A percentile compares a stretch with the other conserved stretches of the same genome.
These are phyloP conservation scores for Delia radicum DNA, from an alignment of 1,140 invertebrate species.

Conservation along the genomic window DNA sequence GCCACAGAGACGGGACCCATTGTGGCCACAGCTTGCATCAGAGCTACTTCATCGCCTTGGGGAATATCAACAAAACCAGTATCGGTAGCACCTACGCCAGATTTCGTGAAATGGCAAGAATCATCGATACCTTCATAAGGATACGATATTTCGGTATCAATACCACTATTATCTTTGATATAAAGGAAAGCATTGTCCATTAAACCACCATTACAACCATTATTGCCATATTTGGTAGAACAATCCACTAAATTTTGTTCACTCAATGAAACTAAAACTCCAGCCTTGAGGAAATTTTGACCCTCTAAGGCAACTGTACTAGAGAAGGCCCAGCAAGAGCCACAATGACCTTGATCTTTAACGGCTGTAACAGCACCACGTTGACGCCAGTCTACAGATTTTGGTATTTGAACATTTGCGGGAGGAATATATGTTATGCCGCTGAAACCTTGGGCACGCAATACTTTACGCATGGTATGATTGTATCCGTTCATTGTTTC, in stretches of 20 bases:
- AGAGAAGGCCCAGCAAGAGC: conserved; percentile 92
- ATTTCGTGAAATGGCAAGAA: conserved; percentile 43
- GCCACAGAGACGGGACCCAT: conserved; percentile 69
- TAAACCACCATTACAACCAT: conserved; percentile 82
- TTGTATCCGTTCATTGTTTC: conserved; percentile 76
- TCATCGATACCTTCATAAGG: conserved; percentile 69
- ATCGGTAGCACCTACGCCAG: conserved; percentile 17
- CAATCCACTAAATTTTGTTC: conserved; percentile 93
- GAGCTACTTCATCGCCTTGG: conserved; percentile 64
- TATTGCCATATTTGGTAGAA: conserved; percentile 70
- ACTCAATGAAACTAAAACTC: conserved; percentile 73
- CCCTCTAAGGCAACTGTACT: conserved; percentile 80
- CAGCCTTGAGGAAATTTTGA: conserved; percentile 63
- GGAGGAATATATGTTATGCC: conserved; percentile 69
- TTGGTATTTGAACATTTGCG: conserved; percentile 68
- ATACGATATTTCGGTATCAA: conserved; percentile 74
- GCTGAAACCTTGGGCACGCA: not conserved
- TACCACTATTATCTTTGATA: conserved; percentile 68
- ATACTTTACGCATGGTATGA: conserved; percentile 33
- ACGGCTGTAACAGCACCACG: conserved; percentile 83
- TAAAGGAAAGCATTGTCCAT: conserved; percentile 75
- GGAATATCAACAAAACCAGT: conserved; percentile 62
- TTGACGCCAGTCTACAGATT: conserved; percentile 81
- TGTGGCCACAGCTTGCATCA: conserved; percentile 71
- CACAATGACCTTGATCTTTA: conserved; percentile 85